A percentile compares a stretch with the other conserved stretches of the same genome.
Conservation (phyloP, 2,888 invertebrate species). For the Anoplius nigerrimus region DNA sequence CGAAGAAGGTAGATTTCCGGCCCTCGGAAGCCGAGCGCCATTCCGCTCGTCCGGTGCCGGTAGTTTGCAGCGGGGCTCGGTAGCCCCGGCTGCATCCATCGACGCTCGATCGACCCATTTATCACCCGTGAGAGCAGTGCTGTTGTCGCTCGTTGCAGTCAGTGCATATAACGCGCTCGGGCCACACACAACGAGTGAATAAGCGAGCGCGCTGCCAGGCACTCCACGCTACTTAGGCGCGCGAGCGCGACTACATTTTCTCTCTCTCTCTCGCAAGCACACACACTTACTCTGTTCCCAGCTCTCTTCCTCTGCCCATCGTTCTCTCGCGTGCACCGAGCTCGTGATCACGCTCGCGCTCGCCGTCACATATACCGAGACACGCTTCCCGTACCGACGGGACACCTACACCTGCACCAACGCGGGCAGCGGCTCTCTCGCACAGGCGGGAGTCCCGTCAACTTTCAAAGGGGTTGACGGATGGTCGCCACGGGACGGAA, state of each 20-base stretch:
- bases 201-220: constrained; percentile 29
- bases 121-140: constrained; percentile 52
- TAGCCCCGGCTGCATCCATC: constrained; percentile 50
- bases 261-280: constrained; percentile 1
- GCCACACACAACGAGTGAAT: constrained; percentile 45
- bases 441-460: constrained; percentile 59
- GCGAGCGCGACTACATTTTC: neutral
- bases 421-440: constrained; percentile 18
- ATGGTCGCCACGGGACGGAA: constrained; percentile 72
- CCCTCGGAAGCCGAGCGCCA: constrained; percentile 24
- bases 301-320: neutral
- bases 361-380: neutral
- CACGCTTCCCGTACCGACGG: neutral
- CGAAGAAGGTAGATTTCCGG: constrained; percentile 29
- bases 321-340: neutral
- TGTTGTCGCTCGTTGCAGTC: constrained; percentile 50
- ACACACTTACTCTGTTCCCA: too few relatives aligned
- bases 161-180: constrained; percentile 42
- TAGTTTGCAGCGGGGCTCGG: constrained; percentile 34
- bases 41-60: constrained; percentile 26
- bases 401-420: neutral
- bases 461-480: constrained; percentile 70
- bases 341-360: neutral
- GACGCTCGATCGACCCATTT: constrained; percentile 61
- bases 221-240: constrained; percentile 12